phyloP scores from a whole-genome alignment of 2,888 invertebrate genomes.

The Lithosia quadra region DNA sequence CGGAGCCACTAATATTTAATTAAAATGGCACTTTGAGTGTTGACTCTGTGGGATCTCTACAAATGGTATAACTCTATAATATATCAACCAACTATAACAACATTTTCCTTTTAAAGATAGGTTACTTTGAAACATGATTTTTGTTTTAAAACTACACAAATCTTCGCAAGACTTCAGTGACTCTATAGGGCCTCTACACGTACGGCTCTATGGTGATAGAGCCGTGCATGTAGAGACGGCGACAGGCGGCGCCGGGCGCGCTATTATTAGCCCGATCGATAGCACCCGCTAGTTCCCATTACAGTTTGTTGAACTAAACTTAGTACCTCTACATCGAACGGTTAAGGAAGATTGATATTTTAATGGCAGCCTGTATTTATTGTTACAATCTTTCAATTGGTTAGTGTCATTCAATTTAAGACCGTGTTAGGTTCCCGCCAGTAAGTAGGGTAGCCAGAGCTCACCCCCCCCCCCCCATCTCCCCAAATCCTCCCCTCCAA shows the following conservation, averaged over 20 bases:
- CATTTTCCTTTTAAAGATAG: neutral
- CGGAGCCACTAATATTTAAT: no score
- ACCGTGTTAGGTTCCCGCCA: no score
- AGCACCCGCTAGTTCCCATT: conserved; percentile 23
- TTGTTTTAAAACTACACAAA: neutral
- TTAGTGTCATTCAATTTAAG: neutral
- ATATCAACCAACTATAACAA: neutral
- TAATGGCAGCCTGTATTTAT: conserved; percentile 4
- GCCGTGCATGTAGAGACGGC: conserved; percentile 13
- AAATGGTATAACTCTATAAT: no score
- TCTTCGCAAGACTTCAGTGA: neutral
- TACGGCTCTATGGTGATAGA: neutral
- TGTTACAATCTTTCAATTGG: neutral
- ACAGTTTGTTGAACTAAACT: conserved; percentile 52
- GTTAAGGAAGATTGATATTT: conserved; percentile 6
- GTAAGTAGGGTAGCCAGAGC: no score
- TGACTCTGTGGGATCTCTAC: no score
- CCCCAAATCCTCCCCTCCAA: no score
- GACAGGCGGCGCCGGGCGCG: conserved; percentile 52
- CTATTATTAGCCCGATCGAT: conserved; percentile 34
- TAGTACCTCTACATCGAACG: conserved; percentile 2
- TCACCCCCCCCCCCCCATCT: no score
- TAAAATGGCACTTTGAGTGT: no score
- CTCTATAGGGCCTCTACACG: conserved; percentile 5
- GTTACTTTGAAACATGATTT: neutral